A percentile compares a stretch with the other conserved stretches of the same genome.
Evolutionary conservation across 1,140 invertebrate genomes (phyloP).

Genomic region (Euglossa dilemma): DNA sequence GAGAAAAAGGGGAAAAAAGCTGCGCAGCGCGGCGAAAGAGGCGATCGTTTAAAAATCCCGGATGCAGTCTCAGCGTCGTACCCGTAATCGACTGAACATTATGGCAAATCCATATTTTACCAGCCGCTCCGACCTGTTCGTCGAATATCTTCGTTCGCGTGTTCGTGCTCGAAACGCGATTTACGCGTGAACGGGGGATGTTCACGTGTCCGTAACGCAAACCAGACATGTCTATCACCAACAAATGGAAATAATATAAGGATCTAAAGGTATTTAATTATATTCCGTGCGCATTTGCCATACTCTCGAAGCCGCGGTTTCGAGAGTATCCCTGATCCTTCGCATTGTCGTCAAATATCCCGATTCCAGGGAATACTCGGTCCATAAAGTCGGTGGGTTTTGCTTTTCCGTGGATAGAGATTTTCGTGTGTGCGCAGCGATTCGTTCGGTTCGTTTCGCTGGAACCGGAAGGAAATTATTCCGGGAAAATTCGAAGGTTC

Average conservation of each 20-base stretch:
- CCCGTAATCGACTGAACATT: conserved; percentile 59
- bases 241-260: neutral
- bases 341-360: neutral
- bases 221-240: neutral
- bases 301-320: neutral
- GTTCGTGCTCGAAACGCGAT: neutral
- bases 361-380: neutral
- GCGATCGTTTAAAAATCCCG: conserved; percentile 39
- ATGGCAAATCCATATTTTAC: conserved; percentile 44
- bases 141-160: neutral
- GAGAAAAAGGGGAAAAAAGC: neutral
- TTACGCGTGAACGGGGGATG: neutral
- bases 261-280: neutral
- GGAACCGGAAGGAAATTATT: neutral
- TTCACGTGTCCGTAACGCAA: neutral
- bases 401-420: neutral
- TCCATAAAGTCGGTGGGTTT: neutral
- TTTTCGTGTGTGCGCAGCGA: neutral
- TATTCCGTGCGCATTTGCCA: neutral
- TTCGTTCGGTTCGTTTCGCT: neutral
- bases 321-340: neutral
- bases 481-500: neutral
- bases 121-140: neutral
- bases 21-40: neutral
- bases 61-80: conserved; percentile 62